A percentile compares a stretch with the other conserved stretches of the same genome.
Conservation (phyloP, 2,797 vertebrate genomes). For the Tangara arthus region DNA sequence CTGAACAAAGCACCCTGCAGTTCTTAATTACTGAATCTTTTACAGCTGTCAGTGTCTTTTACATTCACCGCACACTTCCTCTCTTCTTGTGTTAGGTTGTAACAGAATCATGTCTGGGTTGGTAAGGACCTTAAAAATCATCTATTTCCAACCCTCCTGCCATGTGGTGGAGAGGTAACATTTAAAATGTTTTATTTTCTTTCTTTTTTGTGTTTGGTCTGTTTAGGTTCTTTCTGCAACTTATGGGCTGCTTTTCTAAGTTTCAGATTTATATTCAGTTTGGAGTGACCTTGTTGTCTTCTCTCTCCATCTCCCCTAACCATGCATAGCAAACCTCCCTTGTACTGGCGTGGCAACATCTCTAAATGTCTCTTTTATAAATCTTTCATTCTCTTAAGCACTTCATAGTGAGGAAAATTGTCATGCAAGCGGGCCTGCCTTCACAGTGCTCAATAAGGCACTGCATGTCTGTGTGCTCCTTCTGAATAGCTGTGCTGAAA, state of each 20-base stretch:
- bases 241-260: neutral
- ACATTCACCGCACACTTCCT: neutral
- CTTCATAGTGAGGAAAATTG: slow-evolving; percentile 23
- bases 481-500: neutral
- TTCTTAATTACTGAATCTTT: neutral
- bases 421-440: slow-evolving; percentile 17
- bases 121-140: neutral
- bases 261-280: neutral
- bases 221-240: neutral
- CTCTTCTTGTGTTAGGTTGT: neutral
- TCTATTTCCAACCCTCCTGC: neutral
- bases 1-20: neutral
- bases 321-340: neutral
- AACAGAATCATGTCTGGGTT: neutral
- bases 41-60: neutral
- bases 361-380: slow-evolving; percentile 23
- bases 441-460: neutral
- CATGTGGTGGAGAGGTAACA: neutral
- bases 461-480: neutral
- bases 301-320: neutral
- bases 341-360: neutral
- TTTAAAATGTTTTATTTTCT: neutral
- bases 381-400: slow-evolving; percentile 6
- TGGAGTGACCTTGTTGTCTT: neutral
- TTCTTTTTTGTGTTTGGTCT: neutral